Evolutionary conservation across 2,888 invertebrate genomes (phyloP).

Genomic region (Gymnocheta viridis): DNA sequence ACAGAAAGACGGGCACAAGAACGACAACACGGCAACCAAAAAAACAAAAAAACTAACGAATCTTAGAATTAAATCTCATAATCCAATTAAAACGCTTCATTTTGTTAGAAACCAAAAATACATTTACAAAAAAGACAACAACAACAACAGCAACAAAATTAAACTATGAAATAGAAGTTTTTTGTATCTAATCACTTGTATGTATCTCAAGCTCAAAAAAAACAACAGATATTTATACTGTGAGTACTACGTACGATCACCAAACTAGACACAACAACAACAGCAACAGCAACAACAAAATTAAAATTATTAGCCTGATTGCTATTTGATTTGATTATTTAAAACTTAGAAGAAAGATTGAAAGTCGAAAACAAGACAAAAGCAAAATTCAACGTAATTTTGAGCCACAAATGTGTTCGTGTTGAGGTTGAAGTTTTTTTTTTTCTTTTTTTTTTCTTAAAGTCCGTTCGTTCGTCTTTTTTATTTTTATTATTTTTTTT

Average conservation of each 20-base stretch:
- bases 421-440: conserved; percentile 45
- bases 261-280: neutral
- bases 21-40: conserved; percentile 1
- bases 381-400: conserved; percentile 64
- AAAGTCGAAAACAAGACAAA: conserved; percentile 12
- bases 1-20: conserved; percentile 26
- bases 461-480: neutral
- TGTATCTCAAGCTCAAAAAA: conserved; percentile 67
- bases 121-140: conserved; percentile 1
- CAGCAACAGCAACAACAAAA: conserved; percentile 40
- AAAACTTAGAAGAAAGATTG: conserved; percentile 10
- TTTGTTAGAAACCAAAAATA: conserved; percentile 57
- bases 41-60: conserved; percentile 48
- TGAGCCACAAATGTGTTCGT: conserved; percentile 51
- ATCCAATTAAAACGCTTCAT: conserved; percentile 69
- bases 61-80: conserved; percentile 68
- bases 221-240: conserved; percentile 25
- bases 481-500: conserved; percentile 23
- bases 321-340: conserved; percentile 36
- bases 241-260: conserved; percentile 21
- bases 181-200: conserved; percentile 68
- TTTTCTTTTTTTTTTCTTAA: conserved; percentile 1
- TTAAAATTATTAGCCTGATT: conserved; percentile 66
- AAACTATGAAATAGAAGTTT: conserved; percentile 45
- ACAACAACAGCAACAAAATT: conserved; percentile 13